Conservation (phyloP, 2,888 invertebrate genomes). For the Venusia cambrica region DNA sequence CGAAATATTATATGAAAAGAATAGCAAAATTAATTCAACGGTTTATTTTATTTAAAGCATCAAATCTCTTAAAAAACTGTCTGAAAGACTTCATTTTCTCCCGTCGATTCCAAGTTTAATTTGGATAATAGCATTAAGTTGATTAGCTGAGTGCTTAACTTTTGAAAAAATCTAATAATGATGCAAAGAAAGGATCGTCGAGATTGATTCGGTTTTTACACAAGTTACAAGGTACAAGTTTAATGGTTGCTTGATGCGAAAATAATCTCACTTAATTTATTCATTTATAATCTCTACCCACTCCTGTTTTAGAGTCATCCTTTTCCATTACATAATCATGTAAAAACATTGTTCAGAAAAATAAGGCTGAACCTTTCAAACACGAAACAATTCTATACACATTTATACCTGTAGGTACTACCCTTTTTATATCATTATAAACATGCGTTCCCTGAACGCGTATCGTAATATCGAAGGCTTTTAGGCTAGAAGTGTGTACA, state of each 20-base stretch:
- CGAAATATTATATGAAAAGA: conserved; percentile 15
- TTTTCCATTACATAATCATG: too few species aligned
- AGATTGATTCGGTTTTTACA: too few species aligned
- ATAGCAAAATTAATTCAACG: conserved; percentile 15
- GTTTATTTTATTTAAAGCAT: conserved; percentile 15
- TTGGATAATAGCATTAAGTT: conserved; percentile 19
- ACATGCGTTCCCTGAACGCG: conserved; percentile 31
- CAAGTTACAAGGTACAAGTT: too few species aligned
- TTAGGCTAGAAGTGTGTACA: conserved; percentile 32
- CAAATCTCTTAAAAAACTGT: conserved; percentile 19
- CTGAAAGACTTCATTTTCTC: conserved; percentile 16
- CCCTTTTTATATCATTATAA: conserved; percentile 33
- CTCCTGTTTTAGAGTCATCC: too few species aligned
- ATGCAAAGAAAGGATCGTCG: conserved; percentile 3
- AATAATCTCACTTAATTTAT: too few species aligned
- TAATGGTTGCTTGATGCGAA: too few species aligned
- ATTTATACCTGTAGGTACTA: too few species aligned
- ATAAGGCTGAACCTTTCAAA: too few species aligned
- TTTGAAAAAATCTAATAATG: conserved; percentile 2
- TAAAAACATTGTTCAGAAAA: too few species aligned
- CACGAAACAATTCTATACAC: too few species aligned
- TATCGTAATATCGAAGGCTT: conserved; percentile 34
- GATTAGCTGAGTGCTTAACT: conserved; percentile 12
- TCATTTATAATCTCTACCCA: too few species aligned
- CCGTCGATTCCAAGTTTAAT: conserved; percentile 17